These are phyloP conservation scores for Dendronephthya gigantea DNA, from an alignment of 64 coral and sea anemone genomes.

Conservation along the genomic window DNA sequence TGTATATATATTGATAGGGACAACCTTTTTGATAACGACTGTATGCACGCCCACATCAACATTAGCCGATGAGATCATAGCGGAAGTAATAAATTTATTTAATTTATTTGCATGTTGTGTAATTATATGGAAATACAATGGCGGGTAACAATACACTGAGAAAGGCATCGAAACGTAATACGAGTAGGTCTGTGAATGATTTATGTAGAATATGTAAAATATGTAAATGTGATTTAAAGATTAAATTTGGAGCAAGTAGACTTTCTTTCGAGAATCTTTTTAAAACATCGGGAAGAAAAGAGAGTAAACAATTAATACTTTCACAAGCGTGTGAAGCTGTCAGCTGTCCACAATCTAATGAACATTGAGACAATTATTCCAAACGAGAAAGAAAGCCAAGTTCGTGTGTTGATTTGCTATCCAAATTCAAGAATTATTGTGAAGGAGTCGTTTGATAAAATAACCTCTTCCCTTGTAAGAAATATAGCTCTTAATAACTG, in stretches of 20 bases:
- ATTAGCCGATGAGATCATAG: neutral
- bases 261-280: constrained; percentile 24
- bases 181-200: neutral
- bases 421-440: neutral
- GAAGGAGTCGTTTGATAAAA: constrained; percentile 1
- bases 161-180: constrained; percentile 17
- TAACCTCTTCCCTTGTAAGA: constrained; percentile 5
- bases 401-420: neutral
- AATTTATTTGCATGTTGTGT: neutral
- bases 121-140: neutral
- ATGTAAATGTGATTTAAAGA: constrained; percentile 24
- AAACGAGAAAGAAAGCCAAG: neutral
- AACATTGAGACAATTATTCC: constrained; percentile 2
- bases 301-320: constrained; percentile 7
- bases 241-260: neutral
- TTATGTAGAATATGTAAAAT: constrained; percentile 26
- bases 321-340: neutral
- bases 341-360: neutral
- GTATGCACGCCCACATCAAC: neutral
- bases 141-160: neutral
- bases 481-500: constrained; percentile 10
- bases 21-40: too few relatives aligned
- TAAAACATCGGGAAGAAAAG: constrained; percentile 19
- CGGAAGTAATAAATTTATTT: neutral
- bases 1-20: too few relatives aligned